A percentile compares a stretch with the other conserved stretches of the same genome.
Conservation (phyloP, 2,888 invertebrate genomes). For the Criorhina ranunculi region DNA sequence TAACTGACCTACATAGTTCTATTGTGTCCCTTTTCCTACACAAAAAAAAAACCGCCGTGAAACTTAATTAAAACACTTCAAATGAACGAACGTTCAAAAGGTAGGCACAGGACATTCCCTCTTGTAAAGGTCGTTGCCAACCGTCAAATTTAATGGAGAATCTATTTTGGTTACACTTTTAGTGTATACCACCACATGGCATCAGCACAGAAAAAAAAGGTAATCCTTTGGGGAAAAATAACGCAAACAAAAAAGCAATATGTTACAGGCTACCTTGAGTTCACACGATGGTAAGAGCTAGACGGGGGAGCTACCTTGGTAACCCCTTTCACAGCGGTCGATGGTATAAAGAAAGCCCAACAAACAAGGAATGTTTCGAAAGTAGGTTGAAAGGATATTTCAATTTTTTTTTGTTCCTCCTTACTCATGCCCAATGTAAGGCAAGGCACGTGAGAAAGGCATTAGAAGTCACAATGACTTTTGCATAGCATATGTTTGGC, state of each 20-base stretch:
- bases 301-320: background rate
- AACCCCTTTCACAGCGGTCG: no score
- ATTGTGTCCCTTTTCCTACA: background rate
- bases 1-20: no score
- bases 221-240: constrained; percentile 5
- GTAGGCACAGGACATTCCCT: background rate
- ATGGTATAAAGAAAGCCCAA: no score
- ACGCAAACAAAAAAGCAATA: background rate
- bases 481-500: constrained; percentile 7
- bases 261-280: background rate
- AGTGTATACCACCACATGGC: constrained; percentile 2
- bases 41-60: background rate
- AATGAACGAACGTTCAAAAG: background rate
- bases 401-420: constrained; percentile 8
- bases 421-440: no score
- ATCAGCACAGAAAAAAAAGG: background rate
- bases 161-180: constrained; percentile 10
- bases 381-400: constrained; percentile 31
- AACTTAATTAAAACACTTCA: constrained; percentile 11
- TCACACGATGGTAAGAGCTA: background rate
- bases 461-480: constrained; percentile 15
- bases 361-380: background rate
- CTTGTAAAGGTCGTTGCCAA: background rate
- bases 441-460: constrained; percentile 22
- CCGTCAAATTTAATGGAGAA: background rate